Base-by-base conservation (phyloP, 2,797 vertebrate species). In the Heteromormyrus szaboi region DNA sequence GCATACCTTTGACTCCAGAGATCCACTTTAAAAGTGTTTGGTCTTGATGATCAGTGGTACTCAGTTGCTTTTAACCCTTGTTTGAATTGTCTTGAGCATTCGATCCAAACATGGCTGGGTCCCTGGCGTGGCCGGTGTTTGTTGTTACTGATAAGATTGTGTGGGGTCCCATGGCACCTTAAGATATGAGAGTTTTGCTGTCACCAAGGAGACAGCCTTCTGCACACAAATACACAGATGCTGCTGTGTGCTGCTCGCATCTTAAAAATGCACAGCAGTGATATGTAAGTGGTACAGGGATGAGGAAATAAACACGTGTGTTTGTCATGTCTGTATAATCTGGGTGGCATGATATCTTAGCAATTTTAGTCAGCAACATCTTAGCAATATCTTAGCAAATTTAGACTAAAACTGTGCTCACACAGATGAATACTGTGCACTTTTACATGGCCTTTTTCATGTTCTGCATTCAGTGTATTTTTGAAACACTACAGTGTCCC, bases 121-220 rank as follows among this genome's bases (percentile, higher is more conserved):
- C 81, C 81, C 46, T 22, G 19, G 81, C n/a, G 81, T 84, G 81
- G 46, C 37, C 17, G 37, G 17, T 37, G 37, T 37, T 86, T 86
- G 46, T 19, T 86, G 85, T 37, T 56, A 54, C 33, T n/a, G 29
- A 37, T 86, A 86, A 51, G 25, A 37, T n/a, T 51, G 29, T 50
- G 22, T 51, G 46, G 76, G 25, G 33, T 53, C 53, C 85, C 85
- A 54, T n/a, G 9, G 56, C 48, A 51, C 53, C 19, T 14, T 46
- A 65, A 62, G 86, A 46, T 59, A 33, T 87, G 56, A 87, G n/a
- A 62, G 41, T 59, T 87, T 46, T 87, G 86, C 86, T 68, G 86
- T 87, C 86, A 29, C 86, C 59, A 87, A 65, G 59, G 86, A 87
- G 56, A 87, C 56, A 56, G 17, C 81, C 46, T 86, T 37, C 53